Percentiles rank a stretch among this genome's conserved stretches.
Evolutionary conservation across 2,797 vertebrate species (phyloP).

Genomic region (Columba guinea): DNA sequence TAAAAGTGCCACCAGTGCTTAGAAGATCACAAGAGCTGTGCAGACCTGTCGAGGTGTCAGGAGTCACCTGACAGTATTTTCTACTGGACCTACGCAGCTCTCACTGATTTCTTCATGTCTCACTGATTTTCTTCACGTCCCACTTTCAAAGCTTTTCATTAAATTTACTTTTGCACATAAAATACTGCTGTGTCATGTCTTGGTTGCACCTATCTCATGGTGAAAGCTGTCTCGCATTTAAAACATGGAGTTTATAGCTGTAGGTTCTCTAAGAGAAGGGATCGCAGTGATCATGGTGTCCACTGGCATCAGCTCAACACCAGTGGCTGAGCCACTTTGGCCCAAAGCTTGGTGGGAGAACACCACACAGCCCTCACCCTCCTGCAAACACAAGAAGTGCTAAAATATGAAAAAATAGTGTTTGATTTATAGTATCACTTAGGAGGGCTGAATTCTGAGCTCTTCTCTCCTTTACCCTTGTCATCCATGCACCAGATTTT

Average conservation of each 20-base stretch:
- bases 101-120: neutral
- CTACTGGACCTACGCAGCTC: neutral
- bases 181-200: neutral
- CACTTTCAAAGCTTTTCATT: neutral
- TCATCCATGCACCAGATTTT: neutral
- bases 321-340: neutral
- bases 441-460: neutral
- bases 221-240: neutral
- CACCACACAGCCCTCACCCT: rapidly evolving
- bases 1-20: neutral
- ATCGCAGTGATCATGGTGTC: rapidly evolving
- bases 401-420: neutral
- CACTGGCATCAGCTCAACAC: neutral
- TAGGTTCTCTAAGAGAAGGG: neutral
- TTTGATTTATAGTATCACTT: neutral
- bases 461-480: neutral
- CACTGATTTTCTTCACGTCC: neutral
- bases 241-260: neutral
- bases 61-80: neutral
- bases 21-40: neutral
- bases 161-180: neutral
- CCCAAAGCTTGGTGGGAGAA: neutral
- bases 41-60: neutral
- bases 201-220: neutral
- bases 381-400: neutral